Base-by-base conservation (phyloP, 2,113 vertebrate genomes). In the Megalops atlanticus region DNA sequence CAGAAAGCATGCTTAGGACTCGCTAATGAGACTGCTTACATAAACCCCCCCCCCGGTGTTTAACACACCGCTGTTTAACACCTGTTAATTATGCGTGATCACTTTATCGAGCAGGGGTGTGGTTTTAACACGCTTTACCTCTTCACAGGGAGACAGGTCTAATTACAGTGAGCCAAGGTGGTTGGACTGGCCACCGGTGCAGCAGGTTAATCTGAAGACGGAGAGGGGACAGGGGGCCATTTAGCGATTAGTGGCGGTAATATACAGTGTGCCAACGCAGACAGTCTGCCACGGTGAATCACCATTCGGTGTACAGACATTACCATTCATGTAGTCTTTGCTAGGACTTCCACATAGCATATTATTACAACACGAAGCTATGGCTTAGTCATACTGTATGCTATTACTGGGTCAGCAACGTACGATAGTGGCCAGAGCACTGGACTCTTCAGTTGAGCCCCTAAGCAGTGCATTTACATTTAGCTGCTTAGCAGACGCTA, bases 41-140 rank as follows among this genome's bases (percentile, higher is more conserved):
- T 38, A 80, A 71, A 43, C 43, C 39, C 33, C 41, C 4, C 39
- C n/a, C 31, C 58, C n/a, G 24, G 58, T 1, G n/a, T 64, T 64
- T 31, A 10, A 31, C 45, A 43, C 43, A 36, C 39, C 40, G 31
- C 43, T 24, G 15, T 31, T 24, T 72, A 49, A 39, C 52, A 7
- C 24, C 15, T 52, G 43, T 80, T 80, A 43, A 71, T 79, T 35
- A 74, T 74, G 35, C 21, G 1, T 31, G 43, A 45, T 72, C 78
- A 72, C 52, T 73, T 36, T n/a, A 39, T 41, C 39, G 35, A 74
- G 35, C 6, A 54, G 78, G 43, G 69, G 58, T 39, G 33, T 73
- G 33, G 73, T 79, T 72, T 71, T 18, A 18, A 21, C 69, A 35
- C 11, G 36, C 16, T 21, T n/a, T 3, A 38, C 68, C 14, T 41